Evolutionary conservation across 2,797 vertebrate species (phyloP), one percentile per base, ranked within the genome.

Genomic region (Macropus fuliginosus): DNA sequence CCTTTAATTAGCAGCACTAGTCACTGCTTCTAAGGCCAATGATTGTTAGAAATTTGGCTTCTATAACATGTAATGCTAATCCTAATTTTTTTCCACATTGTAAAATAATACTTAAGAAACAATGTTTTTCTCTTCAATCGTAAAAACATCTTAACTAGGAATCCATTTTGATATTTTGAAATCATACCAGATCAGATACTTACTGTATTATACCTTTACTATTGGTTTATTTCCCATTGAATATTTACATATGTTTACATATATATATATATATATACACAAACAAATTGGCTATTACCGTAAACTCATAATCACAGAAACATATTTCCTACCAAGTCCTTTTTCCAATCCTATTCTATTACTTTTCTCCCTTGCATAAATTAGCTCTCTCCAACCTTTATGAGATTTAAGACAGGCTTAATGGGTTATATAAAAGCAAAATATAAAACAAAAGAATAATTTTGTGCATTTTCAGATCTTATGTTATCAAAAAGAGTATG

Each of bases 371-470:
- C 62, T 81, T 92, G 55, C 40, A 91, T 92, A 66, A 55, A 10
- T 90, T 94, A 56, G 56, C 1, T 62, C 54, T 46, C 66, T 95
- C 89, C 56, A 59, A 55, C 90, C 97, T 94, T 94, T 81, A 93
- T 46, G 6, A 52, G 46, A 92, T 92, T 98, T 94, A 93, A 92
- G 27, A 94, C 96, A 94, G 31, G 91, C 90, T 74, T 92, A 94
- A 96, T 57, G 50, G 91, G 55, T 31, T 91, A 81, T 91, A 56
- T 94, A 97, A 95, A 96, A 95, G 90, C 55, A 97, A 95, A 95
- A 94, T 54, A 90, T 89, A 93, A 81, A 40, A 87, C 59, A 54
- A 40, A 24, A 96, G 94, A 94, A 95, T 8, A 92, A 59, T 66
- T 91, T 96, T 34, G 94, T 57, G 55, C 50, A 56, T 27, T 93